Evolutionary conservation across 2,113 vertebrate species (phyloP).

Genomic region (Passer domesticus): DNA sequence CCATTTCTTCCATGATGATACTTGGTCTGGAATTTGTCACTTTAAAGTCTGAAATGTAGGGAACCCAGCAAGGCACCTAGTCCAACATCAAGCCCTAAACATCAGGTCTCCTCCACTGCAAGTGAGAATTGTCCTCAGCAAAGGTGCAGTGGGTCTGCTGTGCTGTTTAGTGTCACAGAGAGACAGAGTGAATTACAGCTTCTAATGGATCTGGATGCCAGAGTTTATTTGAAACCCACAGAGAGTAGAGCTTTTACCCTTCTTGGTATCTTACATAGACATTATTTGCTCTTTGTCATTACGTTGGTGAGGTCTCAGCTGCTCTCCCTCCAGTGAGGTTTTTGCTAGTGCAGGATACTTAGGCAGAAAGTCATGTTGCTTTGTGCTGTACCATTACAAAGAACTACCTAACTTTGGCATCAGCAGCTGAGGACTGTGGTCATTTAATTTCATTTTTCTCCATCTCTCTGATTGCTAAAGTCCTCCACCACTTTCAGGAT

Average conservation of each 20-base stretch:
- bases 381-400: background rate
- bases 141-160: background rate
- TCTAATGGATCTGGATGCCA: background rate
- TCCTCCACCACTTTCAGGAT: background rate
- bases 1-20: background rate
- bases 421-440: accelerated
- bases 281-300: background rate
- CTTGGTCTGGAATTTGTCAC: background rate
- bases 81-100: background rate
- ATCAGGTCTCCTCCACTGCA: background rate
- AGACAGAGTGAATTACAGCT: background rate
- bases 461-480: background rate
- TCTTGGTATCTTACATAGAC: background rate
- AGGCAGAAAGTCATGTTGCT: background rate
- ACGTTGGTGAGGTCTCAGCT: background rate
- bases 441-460: background rate
- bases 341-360: background rate
- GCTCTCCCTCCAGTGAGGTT: background rate
- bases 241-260: background rate
- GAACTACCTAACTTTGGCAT: background rate
- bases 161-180: background rate
- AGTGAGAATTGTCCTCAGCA: background rate
- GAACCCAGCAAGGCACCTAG: background rate
- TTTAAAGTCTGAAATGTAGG: background rate
- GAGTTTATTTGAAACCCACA: background rate